Base-by-base conservation (phyloP, 35 echinoderm and acorn worm genomes). In the Holothuria glaberrima region DNA sequence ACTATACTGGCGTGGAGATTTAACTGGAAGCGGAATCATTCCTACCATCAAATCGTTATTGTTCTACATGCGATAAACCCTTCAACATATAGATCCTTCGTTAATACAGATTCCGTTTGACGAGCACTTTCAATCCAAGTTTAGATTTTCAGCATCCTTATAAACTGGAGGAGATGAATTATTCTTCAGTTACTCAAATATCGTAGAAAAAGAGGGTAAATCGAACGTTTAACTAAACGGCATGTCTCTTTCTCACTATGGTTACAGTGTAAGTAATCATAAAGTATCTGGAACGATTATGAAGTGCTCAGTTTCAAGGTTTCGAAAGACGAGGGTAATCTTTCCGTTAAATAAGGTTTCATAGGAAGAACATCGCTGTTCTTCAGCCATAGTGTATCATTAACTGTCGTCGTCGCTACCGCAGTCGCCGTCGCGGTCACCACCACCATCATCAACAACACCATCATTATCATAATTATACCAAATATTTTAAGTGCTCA, bases 131-230 rank as follows among this genome's bases (percentile, higher is more conserved):
- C 69, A 66, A 17, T 90, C 10, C 44, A 27, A 36, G 5, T 94
- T 94, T 77, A 88, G 92, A 17, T 94, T 94, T 48, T 83, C 92
- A 22, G 90, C 92, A 26, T 88, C 92, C 33, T 80, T 80, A 34
- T 34, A 85, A 48, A 90, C 92, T 50, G 91, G 70, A 24, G 91
- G 84, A 29, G 92, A 71, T 86, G 30, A 73, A 74, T 33, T 63
- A 0, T 91, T 86, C 54, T 86, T 86, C 27, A 94, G 90, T 83
- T 94, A 75, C 48, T 33, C 90, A 33, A 94, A 72, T 41, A 94
- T 94, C 22, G 57, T 94, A 19, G 88, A 86, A 28, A 90, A 90
- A 90, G 44, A 12, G 10, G 32, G 85, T 44, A 35, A 57, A 59
- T 85, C 61, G 2, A 86, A 63, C 27, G 64, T 94, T 4, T 48